These are phyloP conservation scores for Nomada ferruginata DNA, from an alignment of 2,888 invertebrate genomes.

Conservation along the genomic window DNA sequence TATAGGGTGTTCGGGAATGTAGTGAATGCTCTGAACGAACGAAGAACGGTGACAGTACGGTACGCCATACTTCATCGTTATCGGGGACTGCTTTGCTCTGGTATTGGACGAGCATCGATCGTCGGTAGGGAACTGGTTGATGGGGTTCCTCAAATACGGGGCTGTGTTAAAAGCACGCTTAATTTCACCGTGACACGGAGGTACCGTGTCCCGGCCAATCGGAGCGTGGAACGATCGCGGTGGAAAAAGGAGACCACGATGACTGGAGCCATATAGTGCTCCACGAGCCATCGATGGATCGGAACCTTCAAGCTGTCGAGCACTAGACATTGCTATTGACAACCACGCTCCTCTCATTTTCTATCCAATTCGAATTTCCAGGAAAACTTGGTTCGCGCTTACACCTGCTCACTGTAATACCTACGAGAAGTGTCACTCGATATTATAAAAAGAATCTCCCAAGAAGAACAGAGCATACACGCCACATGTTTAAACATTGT, in stretches of 20 bases:
- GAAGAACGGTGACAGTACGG: constrained; percentile 13
- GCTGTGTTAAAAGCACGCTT: constrained; percentile 76
- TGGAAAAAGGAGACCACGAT: constrained; percentile 73
- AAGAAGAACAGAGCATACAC: not conserved
- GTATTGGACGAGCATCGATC: constrained; percentile 69
- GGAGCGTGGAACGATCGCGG: constrained; percentile 71
- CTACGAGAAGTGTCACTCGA: not conserved
- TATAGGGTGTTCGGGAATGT: no score
- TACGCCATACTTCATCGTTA: constrained; percentile 59
- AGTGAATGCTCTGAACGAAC: not conserved
- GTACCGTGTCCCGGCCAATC: constrained; percentile 77
- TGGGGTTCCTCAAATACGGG: constrained; percentile 73
- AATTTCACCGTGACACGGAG: constrained; percentile 81
- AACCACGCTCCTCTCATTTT: not conserved
- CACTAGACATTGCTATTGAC: constrained; percentile 58
- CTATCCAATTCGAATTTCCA: not conserved
- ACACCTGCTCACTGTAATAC: not conserved
- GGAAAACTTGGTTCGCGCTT: no score
- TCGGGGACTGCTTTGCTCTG: constrained; percentile 36
- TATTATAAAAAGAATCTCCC: not conserved
- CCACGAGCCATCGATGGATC: no score
- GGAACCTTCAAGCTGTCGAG: constrained; percentile 53
- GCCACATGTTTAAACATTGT: no score
- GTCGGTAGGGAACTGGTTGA: constrained; percentile 55
- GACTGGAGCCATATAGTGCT: constrained; percentile 72